Evolutionary conservation across 2,797 vertebrate species (phyloP).

Genomic region (Myripristis jacobus): DNA sequence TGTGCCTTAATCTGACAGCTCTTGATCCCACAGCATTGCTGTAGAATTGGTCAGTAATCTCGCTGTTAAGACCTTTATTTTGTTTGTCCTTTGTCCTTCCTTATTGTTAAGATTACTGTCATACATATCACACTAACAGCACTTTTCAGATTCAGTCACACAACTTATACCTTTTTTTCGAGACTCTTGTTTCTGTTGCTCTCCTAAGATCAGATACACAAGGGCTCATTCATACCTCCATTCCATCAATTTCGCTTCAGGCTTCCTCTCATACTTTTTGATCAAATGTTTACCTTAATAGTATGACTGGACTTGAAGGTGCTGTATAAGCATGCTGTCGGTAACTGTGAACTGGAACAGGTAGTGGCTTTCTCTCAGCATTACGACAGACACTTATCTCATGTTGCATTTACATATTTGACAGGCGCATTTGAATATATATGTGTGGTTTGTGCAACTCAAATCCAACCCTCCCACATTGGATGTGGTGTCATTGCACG

Average conservation of each 20-base stretch:
- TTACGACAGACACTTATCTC: slow-evolving; percentile 28
- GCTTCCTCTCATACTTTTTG: not conserved
- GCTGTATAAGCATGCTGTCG: slow-evolving; percentile 35
- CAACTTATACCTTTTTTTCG: not conserved
- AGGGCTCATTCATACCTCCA: not conserved
- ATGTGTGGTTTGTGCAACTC: slow-evolving; percentile 9
- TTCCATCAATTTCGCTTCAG: not conserved
- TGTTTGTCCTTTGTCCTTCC: slow-evolving; percentile 11
- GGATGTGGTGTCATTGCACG: slow-evolving; percentile 28
- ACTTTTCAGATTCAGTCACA: slow-evolving; percentile 4
- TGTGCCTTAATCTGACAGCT: slow-evolving; percentile 48
- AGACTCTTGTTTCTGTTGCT: not conserved
- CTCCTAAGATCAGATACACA: no score
- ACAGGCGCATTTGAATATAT: slow-evolving; percentile 14
- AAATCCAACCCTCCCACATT: slow-evolving; percentile 16
- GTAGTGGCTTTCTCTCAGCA: slow-evolving; percentile 12
- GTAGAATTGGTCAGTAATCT: slow-evolving; percentile 39
- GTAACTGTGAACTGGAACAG: slow-evolving; percentile 60
- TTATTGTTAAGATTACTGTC: no score
- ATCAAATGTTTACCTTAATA: slow-evolving; percentile 18
- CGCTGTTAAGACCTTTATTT: slow-evolving; percentile 16
- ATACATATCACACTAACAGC: slow-evolving; percentile 11
- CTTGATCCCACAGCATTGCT: slow-evolving; percentile 24
- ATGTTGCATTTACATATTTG: slow-evolving; percentile 29
- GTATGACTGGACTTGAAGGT: slow-evolving; percentile 37